These are phyloP conservation scores for Noturus placidus DNA, from an alignment of 2,113 vertebrate genomes.

Conservation along the genomic window DNA sequence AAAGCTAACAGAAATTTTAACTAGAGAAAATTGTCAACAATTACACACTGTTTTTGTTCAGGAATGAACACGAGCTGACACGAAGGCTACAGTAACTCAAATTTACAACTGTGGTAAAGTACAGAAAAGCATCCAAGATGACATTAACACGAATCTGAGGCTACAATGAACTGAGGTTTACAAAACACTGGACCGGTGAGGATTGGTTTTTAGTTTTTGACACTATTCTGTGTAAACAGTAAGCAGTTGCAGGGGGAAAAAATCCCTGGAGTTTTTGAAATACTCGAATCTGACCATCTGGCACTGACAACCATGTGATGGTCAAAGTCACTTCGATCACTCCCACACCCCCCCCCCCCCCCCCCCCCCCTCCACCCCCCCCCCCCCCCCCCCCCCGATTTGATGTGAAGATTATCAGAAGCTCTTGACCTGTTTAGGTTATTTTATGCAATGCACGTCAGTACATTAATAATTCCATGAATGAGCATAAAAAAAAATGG, in stretches of 20 bases:
- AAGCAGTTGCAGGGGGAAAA: too few species aligned
- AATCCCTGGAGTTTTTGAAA: too few species aligned
- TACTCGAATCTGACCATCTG: neutral
- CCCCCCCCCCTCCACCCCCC: too few species aligned
- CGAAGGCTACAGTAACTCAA: neutral
- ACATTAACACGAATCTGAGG: neutral
- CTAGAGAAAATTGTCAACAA: neutral
- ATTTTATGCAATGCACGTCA: neutral
- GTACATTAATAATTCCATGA: neutral
- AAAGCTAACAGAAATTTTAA: neutral
- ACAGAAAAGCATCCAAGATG: neutral
- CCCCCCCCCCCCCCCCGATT: neutral
- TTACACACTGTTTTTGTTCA: too few species aligned
- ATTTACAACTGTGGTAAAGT: neutral
- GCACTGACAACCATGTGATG: neutral
- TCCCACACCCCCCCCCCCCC: too few species aligned
- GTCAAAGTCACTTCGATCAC: neutral
- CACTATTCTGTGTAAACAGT: neutral
- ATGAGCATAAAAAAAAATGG: neutral
- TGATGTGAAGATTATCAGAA: too few species aligned
- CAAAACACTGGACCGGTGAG: neutral
- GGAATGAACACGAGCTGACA: too few species aligned
- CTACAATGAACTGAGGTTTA: neutral
- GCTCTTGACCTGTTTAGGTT: neutral
- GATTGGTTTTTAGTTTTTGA: neutral